A percentile compares a stretch with the other conserved stretches of the same genome.
phyloP scores from a whole-genome alignment of 2,113 vertebrate genomes.

The Mormyrus lacerda region DNA sequence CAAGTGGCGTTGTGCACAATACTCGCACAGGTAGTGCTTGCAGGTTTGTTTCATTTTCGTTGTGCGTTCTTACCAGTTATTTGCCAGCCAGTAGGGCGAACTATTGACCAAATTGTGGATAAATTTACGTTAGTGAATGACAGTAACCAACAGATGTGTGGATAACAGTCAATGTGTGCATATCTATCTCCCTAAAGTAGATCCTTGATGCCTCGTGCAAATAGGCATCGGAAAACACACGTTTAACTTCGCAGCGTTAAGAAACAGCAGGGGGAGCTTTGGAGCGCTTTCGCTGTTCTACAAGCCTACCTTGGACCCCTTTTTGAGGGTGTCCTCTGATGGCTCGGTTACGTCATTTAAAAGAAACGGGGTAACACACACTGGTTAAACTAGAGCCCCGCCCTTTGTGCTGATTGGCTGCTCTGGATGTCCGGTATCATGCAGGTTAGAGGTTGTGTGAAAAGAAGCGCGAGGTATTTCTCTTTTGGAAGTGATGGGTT shows the following conservation, averaged over 20 bases:
- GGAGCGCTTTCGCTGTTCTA: background rate
- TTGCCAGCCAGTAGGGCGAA: background rate
- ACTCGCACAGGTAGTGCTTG: background rate
- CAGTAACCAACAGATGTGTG: background rate
- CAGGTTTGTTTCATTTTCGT: background rate
- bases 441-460: slow-evolving; percentile 34
- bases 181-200: background rate
- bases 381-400: slow-evolving; percentile 19
- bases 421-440: slow-evolving; percentile 18
- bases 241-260: background rate
- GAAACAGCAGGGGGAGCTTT: slow-evolving; percentile 7
- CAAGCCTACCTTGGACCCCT: background rate
- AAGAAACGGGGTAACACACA: background rate
- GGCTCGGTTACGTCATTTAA: background rate
- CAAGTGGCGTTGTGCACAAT: background rate
- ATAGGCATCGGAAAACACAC: background rate
- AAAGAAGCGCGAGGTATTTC: slow-evolving; percentile 29
- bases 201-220: background rate
- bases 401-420: slow-evolving; percentile 31
- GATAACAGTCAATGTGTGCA: background rate
- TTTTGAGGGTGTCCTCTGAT: background rate
- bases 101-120: background rate
- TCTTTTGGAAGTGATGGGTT: slow-evolving; percentile 8
- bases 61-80: background rate
- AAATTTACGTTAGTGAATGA: background rate